Evolutionary conservation across 2,888 invertebrate genomes (phyloP), one percentile per base, ranked within the genome.

Genomic region (Bembecia ichneumoniformis): DNA sequence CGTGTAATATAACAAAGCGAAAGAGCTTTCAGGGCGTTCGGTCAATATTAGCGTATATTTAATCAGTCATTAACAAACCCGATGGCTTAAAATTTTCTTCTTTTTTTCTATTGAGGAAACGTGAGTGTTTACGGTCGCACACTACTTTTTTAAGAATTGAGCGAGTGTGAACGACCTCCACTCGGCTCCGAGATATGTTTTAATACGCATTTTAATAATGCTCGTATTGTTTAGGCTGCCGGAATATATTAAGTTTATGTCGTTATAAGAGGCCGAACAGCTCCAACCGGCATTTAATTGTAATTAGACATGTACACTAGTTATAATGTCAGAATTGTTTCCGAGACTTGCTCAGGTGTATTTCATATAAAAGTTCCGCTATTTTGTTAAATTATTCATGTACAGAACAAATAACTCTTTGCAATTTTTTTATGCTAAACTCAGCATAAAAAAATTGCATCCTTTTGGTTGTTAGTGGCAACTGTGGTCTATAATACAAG

Each of bases 181-280:
- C 61, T 71, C 65, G 67, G 67, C 77, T 72, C 71, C 73, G 70
- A 75, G 75, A 75, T 81, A 78, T 75, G 73, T 78, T 82, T 75
- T 75, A 77, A 78, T 80, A 79, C 73, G 74, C 74, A 82, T 82
- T 82, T 77, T 82, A 81, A 80, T 81, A 82, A 79, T 72, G 70
- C 73, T 70, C 63, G 74, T 77, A 81, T 74, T 81, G 80, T 82
- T 82, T 74, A 69, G 68, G 63, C 68, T 69, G 68, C 64, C 66
- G 68, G 78, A 76, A 79, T 81, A 78, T 63, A 77, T 78, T 79
- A 77, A 64, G 68, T 63, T 68, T 69, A 58, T 67, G 75, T 77
- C 71, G 55, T 54, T 55, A 53, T 58, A 58, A 58, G 57, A 55
- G 55, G 63, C 71, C 50, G 52, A 47, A 28, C 46, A 43, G 47